Base-by-base conservation (phyloP, 2,797 vertebrate species). In the Lepus oiostolus region DNA sequence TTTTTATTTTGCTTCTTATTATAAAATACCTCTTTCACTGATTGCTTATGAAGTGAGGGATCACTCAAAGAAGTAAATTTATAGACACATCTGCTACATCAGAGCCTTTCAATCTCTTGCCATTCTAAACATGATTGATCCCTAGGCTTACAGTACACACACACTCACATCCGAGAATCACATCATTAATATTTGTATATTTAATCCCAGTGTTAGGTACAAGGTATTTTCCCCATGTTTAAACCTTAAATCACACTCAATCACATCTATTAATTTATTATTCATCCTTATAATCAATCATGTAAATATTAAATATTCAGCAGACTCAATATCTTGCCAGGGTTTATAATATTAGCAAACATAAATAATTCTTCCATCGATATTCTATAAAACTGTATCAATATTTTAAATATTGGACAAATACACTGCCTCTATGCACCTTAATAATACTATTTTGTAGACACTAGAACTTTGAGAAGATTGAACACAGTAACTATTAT, bases 221-320 rank as follows among this genome's bases (percentile, higher is more conserved):
- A 47, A 94, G 35, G 21, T 35, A 81, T 50, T 85, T 90, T 28
- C 2, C 42, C 50, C 80, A 89, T 72, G 17, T 86, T 76, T 75
- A 80, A 88, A 91, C 17, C 8, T 76, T 74, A 54, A 79, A 68
- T 68, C 28, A 87, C 13, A 92, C 17, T 63, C 65, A 67, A 67
- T 93, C n/a, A 47, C 26, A 32, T 28, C 88, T 62, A 89, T 90
- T 90, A 76, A 92, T 85, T 80, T 93, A 80, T 89, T 89, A 81
- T 13, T 90, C 52, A 60, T 22, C 7, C 26, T 92, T 58, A 77
- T 77, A 92, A 86, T 65, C 92, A 93, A 86, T 91, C 35, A 87
- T 54, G 8, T 82, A 94, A 90, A 35, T 85, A 93, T 91, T 82
- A 94, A 90, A 35, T 85, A 93, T 91, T 81, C 32, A 67, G 32